Conservation (phyloP, 2,113 vertebrate species). For the Boulengeromyrus knoepffleri region DNA sequence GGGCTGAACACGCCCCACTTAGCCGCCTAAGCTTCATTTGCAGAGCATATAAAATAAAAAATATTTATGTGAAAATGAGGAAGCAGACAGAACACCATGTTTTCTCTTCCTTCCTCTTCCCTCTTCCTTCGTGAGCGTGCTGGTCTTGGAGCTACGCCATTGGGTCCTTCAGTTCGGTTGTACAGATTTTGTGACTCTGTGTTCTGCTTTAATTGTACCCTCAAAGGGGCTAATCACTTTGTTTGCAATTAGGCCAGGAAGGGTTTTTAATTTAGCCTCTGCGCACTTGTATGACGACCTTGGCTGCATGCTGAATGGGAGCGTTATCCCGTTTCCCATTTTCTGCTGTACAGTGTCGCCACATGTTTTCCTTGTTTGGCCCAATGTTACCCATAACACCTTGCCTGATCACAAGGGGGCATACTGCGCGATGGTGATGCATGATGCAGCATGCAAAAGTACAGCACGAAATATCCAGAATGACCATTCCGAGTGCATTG, state of each 20-base stretch:
- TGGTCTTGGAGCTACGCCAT: neutral
- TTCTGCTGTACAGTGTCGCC: neutral
- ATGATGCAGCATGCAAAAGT: neutral
- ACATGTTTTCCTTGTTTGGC: neutral
- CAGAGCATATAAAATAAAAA: neutral
- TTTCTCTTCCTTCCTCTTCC: neutral
- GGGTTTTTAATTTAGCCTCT: neutral
- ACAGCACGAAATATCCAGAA: neutral
- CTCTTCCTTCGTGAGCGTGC: neutral
- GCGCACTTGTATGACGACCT: neutral
- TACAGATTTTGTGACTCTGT: neutral
- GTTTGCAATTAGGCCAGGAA: constrained; percentile 2
- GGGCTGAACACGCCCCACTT: neutral
- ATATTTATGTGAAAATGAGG: neutral
- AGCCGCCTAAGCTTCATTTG: neutral
- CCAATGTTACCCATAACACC: neutral
- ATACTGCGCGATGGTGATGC: neutral
- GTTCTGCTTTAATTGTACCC: neutral
- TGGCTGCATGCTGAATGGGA: neutral
- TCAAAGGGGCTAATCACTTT: neutral
- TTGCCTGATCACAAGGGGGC: neutral
- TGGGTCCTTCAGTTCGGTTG: neutral
- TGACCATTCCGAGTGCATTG: neutral
- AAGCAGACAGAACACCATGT: neutral
- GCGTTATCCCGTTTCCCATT: neutral